Conservation (phyloP, 2,113 vertebrate genomes). For the Uria aalge region DNA sequence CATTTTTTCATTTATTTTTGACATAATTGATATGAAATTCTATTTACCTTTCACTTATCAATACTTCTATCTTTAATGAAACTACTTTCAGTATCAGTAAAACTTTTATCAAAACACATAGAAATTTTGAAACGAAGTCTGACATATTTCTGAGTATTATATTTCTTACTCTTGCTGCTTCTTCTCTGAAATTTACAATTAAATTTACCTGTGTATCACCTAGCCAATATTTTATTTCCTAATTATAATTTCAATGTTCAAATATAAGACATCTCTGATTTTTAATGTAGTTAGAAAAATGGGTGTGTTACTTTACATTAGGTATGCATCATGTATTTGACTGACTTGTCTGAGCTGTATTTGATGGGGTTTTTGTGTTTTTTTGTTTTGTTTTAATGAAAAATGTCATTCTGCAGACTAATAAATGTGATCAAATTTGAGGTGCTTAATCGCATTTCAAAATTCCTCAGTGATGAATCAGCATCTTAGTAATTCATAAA, state of each 20-base stretch:
- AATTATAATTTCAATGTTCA: background rate
- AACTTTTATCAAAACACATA: background rate
- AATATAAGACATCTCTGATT: background rate
- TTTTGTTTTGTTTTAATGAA: background rate
- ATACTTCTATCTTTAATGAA: background rate
- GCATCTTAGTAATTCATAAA: background rate
- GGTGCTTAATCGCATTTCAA: background rate
- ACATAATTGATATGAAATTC: background rate
- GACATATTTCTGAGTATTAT: background rate
- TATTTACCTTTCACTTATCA: background rate
- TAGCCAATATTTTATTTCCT: background rate
- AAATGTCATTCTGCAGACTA: background rate
- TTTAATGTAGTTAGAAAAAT: background rate
- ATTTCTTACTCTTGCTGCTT: background rate
- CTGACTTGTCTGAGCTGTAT: background rate
- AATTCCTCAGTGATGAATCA: background rate
- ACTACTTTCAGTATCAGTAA: background rate
- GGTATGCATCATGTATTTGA: background rate
- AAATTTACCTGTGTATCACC: background rate
- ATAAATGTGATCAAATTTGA: background rate
- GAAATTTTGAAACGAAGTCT: background rate
- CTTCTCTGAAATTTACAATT: background rate
- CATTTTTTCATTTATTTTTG: background rate
- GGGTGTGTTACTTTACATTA: background rate
- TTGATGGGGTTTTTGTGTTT: background rate